Evolutionary conservation across 2,113 vertebrate species (phyloP), one percentile per base, ranked within the genome.

Genomic region (Cyprichromis sp.): DNA sequence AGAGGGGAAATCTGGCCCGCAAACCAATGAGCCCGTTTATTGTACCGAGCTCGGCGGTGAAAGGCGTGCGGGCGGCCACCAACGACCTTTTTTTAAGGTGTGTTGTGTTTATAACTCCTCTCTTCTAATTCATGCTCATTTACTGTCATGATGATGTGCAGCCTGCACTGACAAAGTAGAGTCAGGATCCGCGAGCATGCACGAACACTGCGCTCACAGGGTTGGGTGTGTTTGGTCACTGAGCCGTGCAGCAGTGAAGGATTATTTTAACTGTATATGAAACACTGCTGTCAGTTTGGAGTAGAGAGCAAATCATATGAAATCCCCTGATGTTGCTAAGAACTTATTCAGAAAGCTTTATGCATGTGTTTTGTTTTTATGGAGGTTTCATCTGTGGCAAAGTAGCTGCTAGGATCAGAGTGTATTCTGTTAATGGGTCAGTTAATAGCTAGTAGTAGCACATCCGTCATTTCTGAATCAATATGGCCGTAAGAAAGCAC

Each of bases 91-190:
- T 54, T 31, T 38, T 55, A 40, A 90, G 78, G 84, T 81, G 85
- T 52, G 73, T 78, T 79, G 71, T 16, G 11, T 73, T 80, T 29
- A 34, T 19, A 73, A 53, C 53, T 42, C n/a, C 81, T 71, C 63
- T 10, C 40, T 86, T 87, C 85, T 91, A 89, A 94, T 91, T 88
- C 86, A 66, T 80, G 36, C 84, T 89, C 82, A 84, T 88, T 91
- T 91, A 87, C 82, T 52, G 66, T 68, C 26, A 6, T 57, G 45
- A 40, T 40, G 59, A 68, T 63, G 54, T 79, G 50, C 73, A 36
- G 24, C 84, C 54, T 86, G 80, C 14, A 17, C 45, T 80, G 36
- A 71, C 71, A 14, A 71, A 82, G 79, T 84, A 38, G 14, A 52
- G 45, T 0, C 45, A 31, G 45, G 73, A 45, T 47, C 11, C 11